A percentile compares a stretch with the other conserved stretches of the same genome.
Evolutionary conservation across 2,888 invertebrate genomes (phyloP).

Genomic region (Hirtodrosophila confusa): DNA sequence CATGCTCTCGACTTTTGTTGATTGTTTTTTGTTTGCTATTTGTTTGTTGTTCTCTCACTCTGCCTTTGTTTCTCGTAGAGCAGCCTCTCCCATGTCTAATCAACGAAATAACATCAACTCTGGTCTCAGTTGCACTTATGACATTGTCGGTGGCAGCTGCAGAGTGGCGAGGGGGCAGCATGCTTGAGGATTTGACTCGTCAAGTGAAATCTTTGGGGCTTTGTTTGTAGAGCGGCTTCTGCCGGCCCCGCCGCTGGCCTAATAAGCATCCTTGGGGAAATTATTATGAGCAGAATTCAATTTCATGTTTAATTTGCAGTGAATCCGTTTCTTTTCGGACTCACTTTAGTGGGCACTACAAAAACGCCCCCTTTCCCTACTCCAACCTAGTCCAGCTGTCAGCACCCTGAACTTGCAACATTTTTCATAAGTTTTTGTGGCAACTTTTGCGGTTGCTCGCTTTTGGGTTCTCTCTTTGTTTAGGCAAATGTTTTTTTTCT

Average conservation of each 20-base stretch:
- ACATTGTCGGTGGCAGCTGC: constrained; percentile 44
- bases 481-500: constrained; percentile 38
- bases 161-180: constrained; percentile 10
- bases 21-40: constrained; percentile 19
- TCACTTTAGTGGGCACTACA: constrained; percentile 27
- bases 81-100: constrained; percentile 53
- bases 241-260: constrained; percentile 35
- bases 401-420: constrained; percentile 18
- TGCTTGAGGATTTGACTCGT: constrained; percentile 41
- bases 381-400: background rate
- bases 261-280: constrained; percentile 80
- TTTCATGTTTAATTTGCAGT: constrained; percentile 78
- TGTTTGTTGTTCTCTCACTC: constrained; percentile 1
- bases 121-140: constrained; percentile 74
- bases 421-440: constrained; percentile 15
- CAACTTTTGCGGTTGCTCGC: constrained; percentile 32
- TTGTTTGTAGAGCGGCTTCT: constrained; percentile 33
- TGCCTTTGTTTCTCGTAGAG: background rate
- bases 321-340: constrained; percentile 58
- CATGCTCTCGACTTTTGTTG: constrained; percentile 11
- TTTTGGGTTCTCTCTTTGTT: constrained; percentile 46
- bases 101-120: constrained; percentile 59
- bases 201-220: constrained; percentile 60
- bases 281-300: constrained; percentile 80
- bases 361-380: background rate